phyloP scores from a whole-genome alignment of 2,888 invertebrate species.

The Tenodera sinensis region DNA sequence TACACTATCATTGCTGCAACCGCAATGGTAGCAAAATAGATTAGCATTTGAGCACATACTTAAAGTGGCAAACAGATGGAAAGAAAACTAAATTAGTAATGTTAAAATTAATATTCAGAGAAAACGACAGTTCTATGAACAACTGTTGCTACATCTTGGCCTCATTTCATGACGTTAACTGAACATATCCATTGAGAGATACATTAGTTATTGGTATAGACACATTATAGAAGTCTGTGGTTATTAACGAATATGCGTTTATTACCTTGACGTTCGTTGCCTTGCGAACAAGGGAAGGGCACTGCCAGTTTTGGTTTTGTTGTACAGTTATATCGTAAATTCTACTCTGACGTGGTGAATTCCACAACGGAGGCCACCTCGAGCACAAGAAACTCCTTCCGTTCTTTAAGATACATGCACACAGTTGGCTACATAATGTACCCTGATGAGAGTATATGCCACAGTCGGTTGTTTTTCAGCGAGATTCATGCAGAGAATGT shows the following conservation, averaged over 20 bases:
- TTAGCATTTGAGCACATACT: too few species aligned
- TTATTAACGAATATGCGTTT: too few species aligned
- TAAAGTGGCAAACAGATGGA: too few species aligned
- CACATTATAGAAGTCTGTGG: neutral
- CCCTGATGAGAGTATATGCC: neutral
- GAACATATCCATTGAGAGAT: neutral
- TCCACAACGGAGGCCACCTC: neutral
- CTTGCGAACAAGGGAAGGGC: neutral
- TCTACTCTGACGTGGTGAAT: neutral
- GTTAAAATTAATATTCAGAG: too few species aligned
- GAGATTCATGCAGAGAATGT: too few species aligned
- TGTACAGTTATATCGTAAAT: neutral
- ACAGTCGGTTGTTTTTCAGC: neutral
- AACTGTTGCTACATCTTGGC: too few species aligned
- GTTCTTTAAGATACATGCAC: neutral
- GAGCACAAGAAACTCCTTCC: neutral
- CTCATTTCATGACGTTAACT: neutral
- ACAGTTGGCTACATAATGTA: neutral
- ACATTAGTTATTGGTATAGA: neutral
- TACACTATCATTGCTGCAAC: too few species aligned
- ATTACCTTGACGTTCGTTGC: too few species aligned
- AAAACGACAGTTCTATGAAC: too few species aligned
- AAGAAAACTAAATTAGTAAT: too few species aligned
- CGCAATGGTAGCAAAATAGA: too few species aligned
- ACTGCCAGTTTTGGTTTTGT: neutral